These are phyloP conservation scores for Poecilobothrus nobilitatus DNA, from an alignment of 2,888 invertebrate species.

Conservation along the genomic window DNA sequence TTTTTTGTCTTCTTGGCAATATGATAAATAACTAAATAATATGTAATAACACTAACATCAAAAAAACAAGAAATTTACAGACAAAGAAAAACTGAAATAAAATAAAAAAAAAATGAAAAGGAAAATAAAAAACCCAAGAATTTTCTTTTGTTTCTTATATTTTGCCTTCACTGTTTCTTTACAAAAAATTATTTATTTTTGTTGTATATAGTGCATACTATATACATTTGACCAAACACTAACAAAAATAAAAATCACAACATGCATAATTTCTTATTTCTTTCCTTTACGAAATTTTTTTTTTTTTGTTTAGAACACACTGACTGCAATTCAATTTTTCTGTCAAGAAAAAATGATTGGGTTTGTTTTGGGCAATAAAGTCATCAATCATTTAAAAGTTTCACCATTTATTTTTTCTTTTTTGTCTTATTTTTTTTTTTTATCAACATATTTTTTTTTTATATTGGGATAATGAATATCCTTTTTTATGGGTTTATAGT, in stretches of 20 bases:
- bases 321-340: too few relatives aligned
- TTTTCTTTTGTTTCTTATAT: neutral
- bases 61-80: too few relatives aligned
- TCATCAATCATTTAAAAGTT: neutral
- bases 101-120: too few relatives aligned
- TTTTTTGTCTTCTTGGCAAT: neutral
- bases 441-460: too few relatives aligned
- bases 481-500: neutral
- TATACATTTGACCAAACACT: too few relatives aligned
- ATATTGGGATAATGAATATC: neutral
- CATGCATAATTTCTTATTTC: neutral
- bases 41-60: too few relatives aligned
- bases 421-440: neutral
- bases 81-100: too few relatives aligned
- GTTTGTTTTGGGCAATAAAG: neutral
- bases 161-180: neutral
- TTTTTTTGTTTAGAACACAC: too few relatives aligned
- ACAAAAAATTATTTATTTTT: neutral
- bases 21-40: neutral
- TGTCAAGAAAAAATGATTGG: too few relatives aligned
- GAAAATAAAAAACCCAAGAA: too few relatives aligned
- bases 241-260: neutral
- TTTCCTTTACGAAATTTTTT: too few relatives aligned
- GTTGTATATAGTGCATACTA: neutral
- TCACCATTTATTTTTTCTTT: neutral